phyloP scores from a whole-genome alignment of 2,113 vertebrate species.

The Holacanthus passer region DNA sequence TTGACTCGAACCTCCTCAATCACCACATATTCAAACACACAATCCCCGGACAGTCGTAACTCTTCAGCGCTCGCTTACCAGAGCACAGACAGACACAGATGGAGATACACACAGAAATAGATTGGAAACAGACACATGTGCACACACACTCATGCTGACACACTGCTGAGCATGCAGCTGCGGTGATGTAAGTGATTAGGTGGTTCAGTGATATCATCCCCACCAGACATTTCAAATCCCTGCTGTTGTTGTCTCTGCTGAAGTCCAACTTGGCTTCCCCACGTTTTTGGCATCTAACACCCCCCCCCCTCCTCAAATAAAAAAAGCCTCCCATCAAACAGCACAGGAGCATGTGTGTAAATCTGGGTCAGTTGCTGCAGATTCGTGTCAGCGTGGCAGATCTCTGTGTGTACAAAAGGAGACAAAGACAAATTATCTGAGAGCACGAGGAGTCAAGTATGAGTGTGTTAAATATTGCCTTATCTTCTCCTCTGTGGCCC shows the following conservation, averaged over 20 bases:
- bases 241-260: slow-evolving; percentile 69
- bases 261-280: slow-evolving; percentile 65
- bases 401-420: slow-evolving; percentile 40
- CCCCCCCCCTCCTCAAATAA: slow-evolving; percentile 17
- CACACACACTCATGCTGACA: slow-evolving; percentile 44
- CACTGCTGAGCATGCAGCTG: slow-evolving; percentile 82
- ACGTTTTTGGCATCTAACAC: slow-evolving; percentile 38
- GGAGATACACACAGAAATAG: slow-evolving; percentile 58
- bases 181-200: slow-evolving; percentile 84
- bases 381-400: slow-evolving; percentile 65
- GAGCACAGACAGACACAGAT: slow-evolving; percentile 51
- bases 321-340: slow-evolving; percentile 57
- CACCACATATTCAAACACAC: slow-evolving; percentile 61
- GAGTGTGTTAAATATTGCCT: slow-evolving; percentile 54
- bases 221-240: slow-evolving; percentile 78
- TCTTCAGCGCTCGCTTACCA: slow-evolving; percentile 53
- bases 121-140: slow-evolving; percentile 65
- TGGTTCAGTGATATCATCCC: slow-evolving; percentile 83
- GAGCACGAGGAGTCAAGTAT: slow-evolving; percentile 50
- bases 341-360: slow-evolving; percentile 53
- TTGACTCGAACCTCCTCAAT: slow-evolving; percentile 59
- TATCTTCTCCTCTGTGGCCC: slow-evolving; percentile 45
- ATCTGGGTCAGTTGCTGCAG: slow-evolving; percentile 74
- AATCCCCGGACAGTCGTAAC: slow-evolving; percentile 38
- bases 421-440: slow-evolving; percentile 47